phyloP scores from a whole-genome alignment of 1,140 invertebrate genomes.

The Zaprionus ornatus region DNA sequence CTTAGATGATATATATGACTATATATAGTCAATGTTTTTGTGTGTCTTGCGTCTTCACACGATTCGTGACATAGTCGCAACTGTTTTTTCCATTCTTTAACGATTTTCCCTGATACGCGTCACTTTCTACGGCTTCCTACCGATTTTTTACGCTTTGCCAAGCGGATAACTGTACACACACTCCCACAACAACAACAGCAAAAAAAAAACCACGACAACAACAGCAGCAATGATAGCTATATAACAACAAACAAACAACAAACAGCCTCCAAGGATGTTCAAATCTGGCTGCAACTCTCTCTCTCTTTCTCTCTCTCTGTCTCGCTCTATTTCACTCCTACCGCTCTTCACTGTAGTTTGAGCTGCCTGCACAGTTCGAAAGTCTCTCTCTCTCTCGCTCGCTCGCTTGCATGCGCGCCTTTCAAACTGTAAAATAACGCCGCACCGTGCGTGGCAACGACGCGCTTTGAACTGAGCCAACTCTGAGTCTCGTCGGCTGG shows the following conservation, averaged over 20 bases:
- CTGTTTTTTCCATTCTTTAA: slow-evolving; percentile 64
- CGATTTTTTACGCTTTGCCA: slow-evolving; percentile 16
- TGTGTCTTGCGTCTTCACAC: slow-evolving; percentile 30
- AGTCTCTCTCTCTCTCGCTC: not conserved
- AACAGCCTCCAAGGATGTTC: slow-evolving; percentile 16
- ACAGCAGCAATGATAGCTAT: not conserved
- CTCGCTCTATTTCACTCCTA: slow-evolving; percentile 8
- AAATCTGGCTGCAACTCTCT: not conserved
- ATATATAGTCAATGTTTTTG: slow-evolving; percentile 14
- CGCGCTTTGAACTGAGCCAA: slow-evolving; percentile 65
- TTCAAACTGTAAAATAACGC: slow-evolving; percentile 50
- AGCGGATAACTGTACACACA: slow-evolving; percentile 46
- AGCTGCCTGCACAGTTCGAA: slow-evolving; percentile 13
- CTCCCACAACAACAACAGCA: slow-evolving; percentile 22
- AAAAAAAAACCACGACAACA: not conserved
- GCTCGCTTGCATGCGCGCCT: slow-evolving; percentile 18
- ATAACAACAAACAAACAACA: not conserved
- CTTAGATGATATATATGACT: slow-evolving; percentile 13
- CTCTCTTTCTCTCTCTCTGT: slow-evolving; percentile 32
- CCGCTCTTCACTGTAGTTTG: slow-evolving; percentile 10
- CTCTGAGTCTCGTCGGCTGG: slow-evolving; percentile 5
- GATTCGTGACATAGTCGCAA: slow-evolving; percentile 67
- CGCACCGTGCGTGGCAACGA: slow-evolving; percentile 56
- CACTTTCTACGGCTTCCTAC: slow-evolving; percentile 70
- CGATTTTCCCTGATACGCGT: slow-evolving; percentile 61